These are phyloP conservation scores for Ctenosaura bakeri DNA, from an alignment of 2,797 vertebrate genomes.

Conservation along the genomic window DNA sequence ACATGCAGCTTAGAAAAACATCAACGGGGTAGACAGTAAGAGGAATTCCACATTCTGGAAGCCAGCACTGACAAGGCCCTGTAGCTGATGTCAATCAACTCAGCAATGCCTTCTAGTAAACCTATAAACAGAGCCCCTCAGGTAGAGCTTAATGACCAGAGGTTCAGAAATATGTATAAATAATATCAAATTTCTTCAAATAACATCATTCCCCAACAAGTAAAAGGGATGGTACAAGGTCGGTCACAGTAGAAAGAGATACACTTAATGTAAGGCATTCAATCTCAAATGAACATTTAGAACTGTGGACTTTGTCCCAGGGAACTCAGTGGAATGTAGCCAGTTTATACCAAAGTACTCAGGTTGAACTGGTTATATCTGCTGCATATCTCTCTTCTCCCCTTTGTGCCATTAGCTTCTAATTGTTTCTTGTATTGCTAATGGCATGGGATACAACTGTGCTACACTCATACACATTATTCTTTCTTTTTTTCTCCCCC, in stretches of 20 bases:
- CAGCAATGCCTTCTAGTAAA: too few relatives aligned
- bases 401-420: not conserved
- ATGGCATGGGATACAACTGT: not conserved
- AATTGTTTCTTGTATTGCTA: not conserved
- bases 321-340: not conserved
- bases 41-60: too few relatives aligned
- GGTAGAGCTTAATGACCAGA: not conserved
- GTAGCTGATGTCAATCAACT: not conserved
- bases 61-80: not conserved
- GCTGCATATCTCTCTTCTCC: not conserved
- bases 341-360: not conserved
- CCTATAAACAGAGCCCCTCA: not conserved
- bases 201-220: not conserved
- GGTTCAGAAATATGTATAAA: not conserved
- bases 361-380: not conserved
- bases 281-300: not conserved
- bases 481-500: not conserved
- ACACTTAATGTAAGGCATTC: not conserved
- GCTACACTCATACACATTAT: not conserved
- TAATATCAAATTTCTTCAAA: not conserved
- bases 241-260: not conserved
- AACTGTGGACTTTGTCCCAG: not conserved
- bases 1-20: not conserved
- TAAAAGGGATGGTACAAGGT: not conserved
- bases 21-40: not conserved